phyloP scores from a whole-genome alignment of 2,888 invertebrate genomes.

The Mythimna vitellina region DNA sequence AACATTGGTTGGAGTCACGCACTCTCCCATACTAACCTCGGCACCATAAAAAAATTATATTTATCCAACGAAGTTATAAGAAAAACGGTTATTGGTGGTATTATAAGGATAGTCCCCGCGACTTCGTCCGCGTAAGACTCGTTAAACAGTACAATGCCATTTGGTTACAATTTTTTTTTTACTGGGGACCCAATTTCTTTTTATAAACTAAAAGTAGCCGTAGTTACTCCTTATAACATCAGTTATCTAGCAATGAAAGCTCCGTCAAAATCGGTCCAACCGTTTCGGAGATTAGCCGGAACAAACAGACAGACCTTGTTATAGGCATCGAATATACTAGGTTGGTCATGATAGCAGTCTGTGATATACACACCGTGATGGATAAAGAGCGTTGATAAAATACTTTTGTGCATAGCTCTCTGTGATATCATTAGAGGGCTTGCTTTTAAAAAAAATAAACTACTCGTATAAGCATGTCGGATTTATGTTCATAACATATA shows the following conservation, averaged over 20 bases:
- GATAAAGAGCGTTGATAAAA: background rate
- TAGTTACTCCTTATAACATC: too few species aligned
- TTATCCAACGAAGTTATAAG: background rate
- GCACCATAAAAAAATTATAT: background rate
- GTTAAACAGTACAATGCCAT: too few species aligned
- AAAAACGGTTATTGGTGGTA: conserved; percentile 1
- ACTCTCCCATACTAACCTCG: conserved; percentile 7
- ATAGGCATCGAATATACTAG: too few species aligned
- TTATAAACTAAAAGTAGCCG: too few species aligned
- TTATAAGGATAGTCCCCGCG: too few species aligned
- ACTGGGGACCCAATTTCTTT: too few species aligned
- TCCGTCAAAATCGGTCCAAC: too few species aligned
- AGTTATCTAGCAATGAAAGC: too few species aligned
- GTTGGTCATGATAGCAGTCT: background rate
- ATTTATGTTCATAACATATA: conserved; percentile 6
- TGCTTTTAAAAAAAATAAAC: conserved; percentile 24
- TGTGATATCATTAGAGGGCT: conserved; percentile 16
- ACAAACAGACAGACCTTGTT: too few species aligned
- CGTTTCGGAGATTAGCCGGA: too few species aligned
- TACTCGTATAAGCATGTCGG: background rate
- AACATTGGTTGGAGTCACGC: conserved; percentile 34
- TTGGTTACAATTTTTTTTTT: too few species aligned
- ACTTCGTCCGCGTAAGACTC: too few species aligned
- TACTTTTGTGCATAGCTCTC: conserved; percentile 1
- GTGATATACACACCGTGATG: background rate